Percentiles rank a stretch among this genome's conserved stretches.
Conservation (phyloP, 2,888 invertebrate genomes). For the Drosophila austrosaltans region DNA sequence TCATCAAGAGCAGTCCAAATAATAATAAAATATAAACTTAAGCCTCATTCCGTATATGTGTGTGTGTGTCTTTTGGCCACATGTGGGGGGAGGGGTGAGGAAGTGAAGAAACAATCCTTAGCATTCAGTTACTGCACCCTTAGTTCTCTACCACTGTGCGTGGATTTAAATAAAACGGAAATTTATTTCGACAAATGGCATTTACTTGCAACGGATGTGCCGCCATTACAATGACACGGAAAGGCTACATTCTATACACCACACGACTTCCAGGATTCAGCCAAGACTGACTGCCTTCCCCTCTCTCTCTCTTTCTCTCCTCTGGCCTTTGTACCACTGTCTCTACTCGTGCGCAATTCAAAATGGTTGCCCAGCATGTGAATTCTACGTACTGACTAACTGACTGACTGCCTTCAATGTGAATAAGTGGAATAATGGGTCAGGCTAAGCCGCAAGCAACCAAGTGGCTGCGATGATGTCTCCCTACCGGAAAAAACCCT, state of each 20-base stretch:
- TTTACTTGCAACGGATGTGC: slow-evolving; percentile 78
- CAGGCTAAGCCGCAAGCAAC: slow-evolving; percentile 75
- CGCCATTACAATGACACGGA: slow-evolving; percentile 76
- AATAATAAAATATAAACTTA: slow-evolving; percentile 78
- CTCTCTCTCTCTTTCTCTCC: neutral
- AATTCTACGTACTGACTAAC: slow-evolving; percentile 39
- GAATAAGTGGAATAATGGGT: slow-evolving; percentile 77
- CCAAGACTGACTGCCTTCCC: neutral
- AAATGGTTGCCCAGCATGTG: slow-evolving; percentile 63
- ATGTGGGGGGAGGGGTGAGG: slow-evolving; percentile 16
- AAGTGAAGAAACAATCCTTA: neutral
- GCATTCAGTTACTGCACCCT: neutral
- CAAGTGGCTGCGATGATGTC: slow-evolving; percentile 58
- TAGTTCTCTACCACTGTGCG: slow-evolving; percentile 43
- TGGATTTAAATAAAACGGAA: slow-evolving; percentile 79
- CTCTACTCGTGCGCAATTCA: slow-evolving; percentile 65
- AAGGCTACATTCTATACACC: slow-evolving; percentile 58
- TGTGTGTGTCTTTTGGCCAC: slow-evolving; percentile 36
- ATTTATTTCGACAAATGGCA: slow-evolving; percentile 79
- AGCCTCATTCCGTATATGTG: slow-evolving; percentile 63
- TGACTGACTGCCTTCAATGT: slow-evolving; percentile 73
- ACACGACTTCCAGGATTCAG: slow-evolving; percentile 31
- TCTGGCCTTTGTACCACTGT: neutral
- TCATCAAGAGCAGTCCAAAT: slow-evolving; percentile 78
- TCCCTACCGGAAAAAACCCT: slow-evolving; percentile 61